A percentile compares a stretch with the other conserved stretches of the same genome.
These are phyloP conservation scores for Eulithis testata DNA, from an alignment of 2,888 invertebrate genomes.

Conservation along the genomic window DNA sequence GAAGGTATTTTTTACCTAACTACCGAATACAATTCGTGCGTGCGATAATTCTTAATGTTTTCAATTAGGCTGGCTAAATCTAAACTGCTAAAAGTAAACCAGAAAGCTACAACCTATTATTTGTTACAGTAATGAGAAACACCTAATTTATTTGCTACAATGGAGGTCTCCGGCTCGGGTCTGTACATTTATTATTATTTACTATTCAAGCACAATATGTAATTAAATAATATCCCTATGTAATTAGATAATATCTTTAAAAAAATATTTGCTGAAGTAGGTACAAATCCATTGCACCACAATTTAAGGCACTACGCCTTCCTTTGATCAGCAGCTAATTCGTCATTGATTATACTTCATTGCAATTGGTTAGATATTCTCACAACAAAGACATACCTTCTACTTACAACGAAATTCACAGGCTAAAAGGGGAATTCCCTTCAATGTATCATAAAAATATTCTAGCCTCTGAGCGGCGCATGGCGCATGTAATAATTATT, in stretches of 20 bases:
- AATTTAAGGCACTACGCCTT: constrained; percentile 7
- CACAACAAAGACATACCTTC: constrained; percentile 59
- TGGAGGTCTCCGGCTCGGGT: constrained; percentile 77
- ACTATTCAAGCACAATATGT: constrained; percentile 33
- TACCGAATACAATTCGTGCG: neutral
- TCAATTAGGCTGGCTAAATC: neutral
- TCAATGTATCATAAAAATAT: too few relatives aligned
- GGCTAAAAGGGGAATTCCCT: constrained; percentile 42
- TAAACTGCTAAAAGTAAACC: constrained; percentile 5
- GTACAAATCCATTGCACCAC: neutral
- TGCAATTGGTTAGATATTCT: constrained; percentile 52
- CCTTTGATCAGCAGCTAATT: constrained; percentile 7
- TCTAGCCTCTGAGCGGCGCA: too few relatives aligned
- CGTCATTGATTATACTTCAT: constrained; percentile 3
- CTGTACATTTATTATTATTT: constrained; percentile 39
- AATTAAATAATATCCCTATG: too few relatives aligned
- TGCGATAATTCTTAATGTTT: constrained; percentile 1
- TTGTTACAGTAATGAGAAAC: constrained; percentile 45
- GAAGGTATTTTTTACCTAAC: neutral
- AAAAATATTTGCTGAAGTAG: neutral
- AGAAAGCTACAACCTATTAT: constrained; percentile 1
- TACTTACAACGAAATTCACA: neutral
- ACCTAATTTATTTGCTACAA: constrained; percentile 47
- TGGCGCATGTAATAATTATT: too few relatives aligned
- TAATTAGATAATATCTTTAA: constrained; percentile 8